phyloP scores from a whole-genome alignment of 2,797 vertebrate genomes.

The Parauchenoglanis punctatus region DNA sequence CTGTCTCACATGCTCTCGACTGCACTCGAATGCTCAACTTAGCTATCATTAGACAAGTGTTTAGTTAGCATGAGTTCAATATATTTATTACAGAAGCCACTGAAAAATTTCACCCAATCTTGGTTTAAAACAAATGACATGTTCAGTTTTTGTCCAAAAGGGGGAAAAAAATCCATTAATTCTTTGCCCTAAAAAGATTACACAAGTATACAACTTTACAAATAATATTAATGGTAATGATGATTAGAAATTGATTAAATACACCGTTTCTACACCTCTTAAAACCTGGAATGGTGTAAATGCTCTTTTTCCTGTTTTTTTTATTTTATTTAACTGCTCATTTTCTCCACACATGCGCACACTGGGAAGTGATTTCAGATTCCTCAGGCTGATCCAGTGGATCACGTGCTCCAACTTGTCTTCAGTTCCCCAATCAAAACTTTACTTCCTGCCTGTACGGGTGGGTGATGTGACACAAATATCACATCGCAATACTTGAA shows the following conservation, averaged over 20 bases:
- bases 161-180: not conserved
- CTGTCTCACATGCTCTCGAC: not conserved
- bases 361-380: not conserved
- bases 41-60: not conserved
- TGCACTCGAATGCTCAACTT: not conserved
- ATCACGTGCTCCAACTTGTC: too few species aligned
- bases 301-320: not conserved
- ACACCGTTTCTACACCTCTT: not conserved
- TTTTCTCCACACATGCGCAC: not conserved
- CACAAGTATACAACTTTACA: not conserved
- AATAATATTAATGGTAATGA: not conserved
- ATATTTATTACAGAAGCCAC: not conserved
- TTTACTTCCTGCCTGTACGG: not conserved
- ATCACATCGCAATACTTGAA: not conserved
- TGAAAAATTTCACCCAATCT: not conserved
- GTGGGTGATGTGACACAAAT: not conserved
- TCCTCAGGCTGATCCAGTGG: not conserved
- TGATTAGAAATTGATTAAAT: not conserved
- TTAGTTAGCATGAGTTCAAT: not conserved
- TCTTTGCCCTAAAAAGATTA: not conserved
- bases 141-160: not conserved
- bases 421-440: not conserved
- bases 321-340: too few species aligned
- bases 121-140: not conserved
- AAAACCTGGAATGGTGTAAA: not conserved